Conservation (phyloP, 2,797 vertebrate genomes). For the Antrozous pallidus region DNA sequence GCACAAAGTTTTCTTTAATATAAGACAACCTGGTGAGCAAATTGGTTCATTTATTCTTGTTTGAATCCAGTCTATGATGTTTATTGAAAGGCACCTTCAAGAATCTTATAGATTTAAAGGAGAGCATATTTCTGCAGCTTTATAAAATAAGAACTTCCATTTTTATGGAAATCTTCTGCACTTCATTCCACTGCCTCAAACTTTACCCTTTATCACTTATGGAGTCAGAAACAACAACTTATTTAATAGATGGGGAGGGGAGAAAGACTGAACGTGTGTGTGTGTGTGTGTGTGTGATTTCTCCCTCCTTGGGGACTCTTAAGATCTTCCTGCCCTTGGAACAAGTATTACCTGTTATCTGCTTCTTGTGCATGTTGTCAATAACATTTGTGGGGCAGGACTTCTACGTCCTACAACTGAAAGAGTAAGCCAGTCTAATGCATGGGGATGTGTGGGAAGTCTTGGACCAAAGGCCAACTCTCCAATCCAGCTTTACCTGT, state of each 20-base stretch:
- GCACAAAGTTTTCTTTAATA: too few relatives aligned
- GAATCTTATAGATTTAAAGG: neutral
- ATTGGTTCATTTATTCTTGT: neutral
- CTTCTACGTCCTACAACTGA: neutral
- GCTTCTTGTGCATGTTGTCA: neutral
- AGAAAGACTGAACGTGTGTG: neutral
- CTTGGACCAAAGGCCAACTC: neutral
- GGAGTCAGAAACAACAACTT: neutral
- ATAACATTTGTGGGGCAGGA: neutral
- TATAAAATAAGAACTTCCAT: neutral
- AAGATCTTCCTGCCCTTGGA: accelerated
- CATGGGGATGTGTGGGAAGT: neutral
- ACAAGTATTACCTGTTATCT: neutral
- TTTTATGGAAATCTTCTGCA: neutral
- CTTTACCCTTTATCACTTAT: neutral
- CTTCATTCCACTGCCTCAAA: neutral
- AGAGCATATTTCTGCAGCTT: neutral
- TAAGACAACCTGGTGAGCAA: neutral
- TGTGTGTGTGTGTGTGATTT: too few relatives aligned
- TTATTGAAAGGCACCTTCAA: neutral
- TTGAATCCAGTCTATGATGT: neutral
- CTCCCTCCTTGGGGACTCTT: neutral
- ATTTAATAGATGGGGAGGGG: neutral
- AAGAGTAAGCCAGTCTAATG: neutral
- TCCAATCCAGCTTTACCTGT: neutral